These are phyloP conservation scores for Drosophila falleni DNA, from an alignment of 2,888 invertebrate genomes.

Conservation along the genomic window DNA sequence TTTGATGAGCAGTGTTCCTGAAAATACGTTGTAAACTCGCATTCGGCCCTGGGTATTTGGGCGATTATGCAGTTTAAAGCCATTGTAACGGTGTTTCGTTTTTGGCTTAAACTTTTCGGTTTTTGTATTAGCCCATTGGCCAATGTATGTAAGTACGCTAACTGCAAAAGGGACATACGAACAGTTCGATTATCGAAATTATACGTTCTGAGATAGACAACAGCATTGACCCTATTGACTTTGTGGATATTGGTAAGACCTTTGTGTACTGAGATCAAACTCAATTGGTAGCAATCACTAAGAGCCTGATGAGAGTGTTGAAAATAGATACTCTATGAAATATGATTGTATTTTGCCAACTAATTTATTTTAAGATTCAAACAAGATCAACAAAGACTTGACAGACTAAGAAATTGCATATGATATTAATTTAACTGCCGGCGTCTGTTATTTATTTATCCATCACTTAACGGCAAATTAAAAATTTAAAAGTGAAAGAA, in stretches of 20 bases:
- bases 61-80: conserved; percentile 67
- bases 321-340: not conserved
- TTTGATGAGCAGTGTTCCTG: conserved; percentile 70
- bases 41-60: conserved; percentile 51
- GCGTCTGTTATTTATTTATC: conserved; percentile 38
- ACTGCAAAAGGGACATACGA: conserved; percentile 30
- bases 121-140: conserved; percentile 34
- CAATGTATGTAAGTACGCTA: conserved; percentile 14
- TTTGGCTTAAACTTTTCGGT: conserved; percentile 43
- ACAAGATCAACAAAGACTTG: not conserved
- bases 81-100: conserved; percentile 63
- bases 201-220: conserved; percentile 38
- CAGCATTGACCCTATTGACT: conserved; percentile 39
- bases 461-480: conserved; percentile 73
- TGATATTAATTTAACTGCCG: conserved; percentile 32
- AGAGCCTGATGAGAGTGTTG: not conserved
- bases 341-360: not conserved
- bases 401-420: conserved; percentile 2
- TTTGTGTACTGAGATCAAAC: conserved; percentile 28
- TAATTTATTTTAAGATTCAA: not conserved
- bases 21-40: conserved; percentile 56
- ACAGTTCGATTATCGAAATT: conserved; percentile 57
- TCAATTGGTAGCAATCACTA: conserved; percentile 18
- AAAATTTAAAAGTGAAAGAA: conserved; percentile 51
- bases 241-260: conserved; percentile 21